Conservation (phyloP, 2,888 invertebrate species). For the Scaptomyza cyrtandrae region DNA sequence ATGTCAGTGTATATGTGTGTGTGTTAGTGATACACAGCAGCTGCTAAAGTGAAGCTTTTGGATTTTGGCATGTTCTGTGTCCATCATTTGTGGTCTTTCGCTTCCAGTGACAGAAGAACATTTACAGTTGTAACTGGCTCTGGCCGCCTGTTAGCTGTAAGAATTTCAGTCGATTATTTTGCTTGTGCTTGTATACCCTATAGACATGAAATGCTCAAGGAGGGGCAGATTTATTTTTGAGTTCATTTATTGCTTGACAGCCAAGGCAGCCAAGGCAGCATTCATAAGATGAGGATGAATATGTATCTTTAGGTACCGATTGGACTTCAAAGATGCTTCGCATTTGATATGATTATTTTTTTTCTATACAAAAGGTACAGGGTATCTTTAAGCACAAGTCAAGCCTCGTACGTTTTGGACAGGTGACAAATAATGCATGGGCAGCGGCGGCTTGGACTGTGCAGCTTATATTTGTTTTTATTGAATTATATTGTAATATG, state of each 20-base stretch:
- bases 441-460: not conserved
- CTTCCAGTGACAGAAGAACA: not conserved
- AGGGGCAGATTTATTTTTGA: not conserved
- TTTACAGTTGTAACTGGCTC: not conserved
- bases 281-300: too few relatives aligned
- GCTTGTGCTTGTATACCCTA: not conserved
- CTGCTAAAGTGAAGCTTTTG: slow-evolving; percentile 29
- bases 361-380: too few relatives aligned
- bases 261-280: not conserved
- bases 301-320: not conserved
- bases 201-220: not conserved
- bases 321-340: too few relatives aligned
- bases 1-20: not conserved
- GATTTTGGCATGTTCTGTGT: not conserved
- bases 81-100: not conserved
- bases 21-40: slow-evolving; percentile 28
- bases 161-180: slow-evolving; percentile 41
- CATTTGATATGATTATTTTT: too few relatives aligned
- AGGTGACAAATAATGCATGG: slow-evolving; percentile 42
- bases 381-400: not conserved
- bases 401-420: not conserved
- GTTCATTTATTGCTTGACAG: too few relatives aligned
- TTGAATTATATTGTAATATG: slow-evolving; percentile 69
- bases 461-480: slow-evolving; percentile 60
- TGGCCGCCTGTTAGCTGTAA: slow-evolving; percentile 24